Conservation (phyloP, 2,113 vertebrate species). For the Rhinoderma darwinii region DNA sequence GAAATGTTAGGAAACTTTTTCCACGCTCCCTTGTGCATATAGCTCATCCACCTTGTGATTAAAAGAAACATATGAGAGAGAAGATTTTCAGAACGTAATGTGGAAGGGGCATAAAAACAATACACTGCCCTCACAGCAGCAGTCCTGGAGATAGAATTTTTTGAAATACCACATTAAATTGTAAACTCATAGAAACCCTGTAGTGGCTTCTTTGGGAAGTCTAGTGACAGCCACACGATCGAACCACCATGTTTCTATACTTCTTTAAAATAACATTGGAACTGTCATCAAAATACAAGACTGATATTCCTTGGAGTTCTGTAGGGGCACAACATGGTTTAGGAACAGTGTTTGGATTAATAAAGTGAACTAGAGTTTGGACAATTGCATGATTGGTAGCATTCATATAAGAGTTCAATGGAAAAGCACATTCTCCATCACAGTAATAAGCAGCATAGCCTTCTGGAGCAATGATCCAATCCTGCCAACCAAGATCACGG, state of each 20-base stretch:
- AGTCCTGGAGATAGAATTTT: too few relatives aligned
- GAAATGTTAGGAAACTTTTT: too few relatives aligned
- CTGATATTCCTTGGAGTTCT: slow-evolving; percentile 60
- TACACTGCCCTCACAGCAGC: too few relatives aligned
- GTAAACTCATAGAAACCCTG: neutral
- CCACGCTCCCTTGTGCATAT: too few relatives aligned
- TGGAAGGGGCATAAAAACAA: too few relatives aligned
- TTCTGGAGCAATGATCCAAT: slow-evolving; percentile 59
- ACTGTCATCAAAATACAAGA: slow-evolving; percentile 61
- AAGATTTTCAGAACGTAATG: too few relatives aligned
- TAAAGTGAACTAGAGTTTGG: slow-evolving; percentile 58
- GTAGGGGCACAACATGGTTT: slow-evolving; percentile 61
- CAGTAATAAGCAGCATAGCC: slow-evolving; percentile 57
- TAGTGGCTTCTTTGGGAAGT: too few relatives aligned
- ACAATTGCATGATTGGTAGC: slow-evolving; percentile 59
- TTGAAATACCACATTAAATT: neutral
- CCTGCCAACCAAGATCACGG: slow-evolving; percentile 58
- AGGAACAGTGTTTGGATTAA: slow-evolving; percentile 59
- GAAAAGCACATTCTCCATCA: slow-evolving; percentile 57
- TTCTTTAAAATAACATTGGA: slow-evolving; percentile 62
- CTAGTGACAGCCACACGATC: slow-evolving; percentile 61
- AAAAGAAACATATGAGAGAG: too few relatives aligned
- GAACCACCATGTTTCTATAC: slow-evolving; percentile 61
- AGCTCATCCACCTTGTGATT: too few relatives aligned
- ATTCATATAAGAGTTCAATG: slow-evolving; percentile 59